These are phyloP conservation scores for Berghia stephanieae DNA, from an alignment of 1,140 invertebrate species.

Conservation along the genomic window DNA sequence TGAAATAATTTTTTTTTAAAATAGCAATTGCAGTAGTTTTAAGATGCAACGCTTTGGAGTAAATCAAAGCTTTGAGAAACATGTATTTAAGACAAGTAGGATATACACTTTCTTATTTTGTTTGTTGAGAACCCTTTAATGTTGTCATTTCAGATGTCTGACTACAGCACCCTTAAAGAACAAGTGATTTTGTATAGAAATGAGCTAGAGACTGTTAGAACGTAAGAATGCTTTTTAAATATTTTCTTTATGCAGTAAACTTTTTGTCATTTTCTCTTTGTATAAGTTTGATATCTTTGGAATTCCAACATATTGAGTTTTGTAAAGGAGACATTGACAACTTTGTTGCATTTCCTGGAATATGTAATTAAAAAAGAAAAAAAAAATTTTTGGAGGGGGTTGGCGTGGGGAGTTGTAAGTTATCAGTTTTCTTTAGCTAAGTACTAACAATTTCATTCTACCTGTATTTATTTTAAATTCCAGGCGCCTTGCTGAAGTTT, in stretches of 20 bases:
- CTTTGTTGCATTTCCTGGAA: too few species aligned
- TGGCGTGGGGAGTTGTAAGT: too few species aligned
- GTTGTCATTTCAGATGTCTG: slow-evolving; percentile 55
- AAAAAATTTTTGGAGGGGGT: too few species aligned
- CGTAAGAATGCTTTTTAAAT: slow-evolving; percentile 42
- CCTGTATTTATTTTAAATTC: too few species aligned
- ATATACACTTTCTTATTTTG: not conserved
- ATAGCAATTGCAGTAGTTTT: not conserved
- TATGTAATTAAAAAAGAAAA: too few species aligned
- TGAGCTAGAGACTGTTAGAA: slow-evolving; percentile 60
- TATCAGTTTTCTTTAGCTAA: too few species aligned
- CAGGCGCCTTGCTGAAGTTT: slow-evolving; percentile 54
- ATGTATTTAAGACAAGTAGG: too few species aligned
- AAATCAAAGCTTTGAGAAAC: too few species aligned
- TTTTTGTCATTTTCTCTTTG: not conserved
- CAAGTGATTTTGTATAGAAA: slow-evolving; percentile 56
- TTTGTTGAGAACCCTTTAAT: not conserved
- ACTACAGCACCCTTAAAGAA: slow-evolving; percentile 59
- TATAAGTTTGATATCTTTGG: not conserved
- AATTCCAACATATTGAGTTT: too few species aligned
- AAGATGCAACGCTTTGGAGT: not conserved
- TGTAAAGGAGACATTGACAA: too few species aligned
- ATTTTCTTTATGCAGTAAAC: not conserved
- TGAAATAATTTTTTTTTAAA: not conserved
- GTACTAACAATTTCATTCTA: too few species aligned